Base-by-base conservation (phyloP, 2,888 invertebrate species). In the Eurytoma californica region DNA sequence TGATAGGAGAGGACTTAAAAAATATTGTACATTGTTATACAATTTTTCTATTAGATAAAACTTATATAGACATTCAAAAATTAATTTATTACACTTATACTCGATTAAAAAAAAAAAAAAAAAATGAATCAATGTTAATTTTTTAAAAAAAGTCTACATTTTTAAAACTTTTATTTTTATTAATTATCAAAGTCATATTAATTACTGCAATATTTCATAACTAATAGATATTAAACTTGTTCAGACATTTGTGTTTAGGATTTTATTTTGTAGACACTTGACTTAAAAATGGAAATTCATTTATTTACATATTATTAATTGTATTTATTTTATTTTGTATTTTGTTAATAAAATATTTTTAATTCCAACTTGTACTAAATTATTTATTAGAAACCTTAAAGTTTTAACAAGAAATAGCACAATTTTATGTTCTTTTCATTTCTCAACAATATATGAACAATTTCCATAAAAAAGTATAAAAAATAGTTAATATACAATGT, bases 311-410 rank as follows among this genome's bases (percentile, higher is more conserved):
- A 53, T 68, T 53, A 73, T 72, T 60, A 73, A 65, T 75, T 69
- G 16, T 63, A 68, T 20, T 78, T 75, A 78, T 81, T 79, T 76
- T 76, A 76, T 66, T 79, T 77, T 82, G 77, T 73, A 80, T 80
- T 76, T 77, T 80, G 74, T 79, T 80, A 77, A 80, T 80, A 78
- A 80, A 80, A 80, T 14, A 69, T 72, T 68, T 73, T 51, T 68
- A 66, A 58, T n/a, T 20, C 0, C 39, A 61, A 16, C 51, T 51
- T 9, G 28, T 30, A 51, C 47, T 24, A 30, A 66, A 14, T 47
- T 5, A 30, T 79, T 82, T 70, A 67, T 77, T 80, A 72, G 51
- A 65, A 77, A 49, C n/a, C 14, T 65, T 63, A 65, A 63, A 72
- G 53, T 61, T 28, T 24, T 60, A 24, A 53, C 18, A 28, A 2